A percentile compares a stretch with the other conserved stretches of the same genome.
These are phyloP conservation scores for Ophiothrix spiculata DNA, from an alignment of 35 echinoderm and acorn worm genomes.

Conservation along the genomic window DNA sequence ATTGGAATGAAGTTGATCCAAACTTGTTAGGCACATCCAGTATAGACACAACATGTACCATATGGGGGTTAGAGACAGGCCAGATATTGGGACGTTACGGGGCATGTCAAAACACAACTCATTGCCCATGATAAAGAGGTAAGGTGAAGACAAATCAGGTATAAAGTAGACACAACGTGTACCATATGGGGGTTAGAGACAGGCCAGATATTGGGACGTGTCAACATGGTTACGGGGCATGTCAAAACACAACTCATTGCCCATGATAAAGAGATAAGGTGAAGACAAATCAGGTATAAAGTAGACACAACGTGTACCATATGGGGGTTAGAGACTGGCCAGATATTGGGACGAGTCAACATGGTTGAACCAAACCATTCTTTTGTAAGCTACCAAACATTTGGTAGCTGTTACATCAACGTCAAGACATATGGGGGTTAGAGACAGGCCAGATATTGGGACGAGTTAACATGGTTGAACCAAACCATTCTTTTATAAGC, in stretches of 20 bases:
- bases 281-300: conserved; percentile 93
- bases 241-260: conserved; percentile 99
- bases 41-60: conserved; percentile 97
- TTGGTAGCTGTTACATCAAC: too few species aligned
- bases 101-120: conserved; percentile 97
- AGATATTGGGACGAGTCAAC: conserved; percentile 90
- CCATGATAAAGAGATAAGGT: conserved; percentile 94
- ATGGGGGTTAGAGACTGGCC: conserved; percentile 97
- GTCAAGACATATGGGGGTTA: conserved; percentile 91
- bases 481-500: too few species aligned
- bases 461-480: too few species aligned
- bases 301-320: conserved; percentile 98
- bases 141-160: too few species aligned
- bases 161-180: conserved; percentile 97
- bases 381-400: too few species aligned
- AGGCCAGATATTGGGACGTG: conserved; percentile 86
- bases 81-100: conserved; percentile 92
- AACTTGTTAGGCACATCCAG: conserved; percentile 93
- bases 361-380: too few species aligned
- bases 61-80: conserved; percentile 97
- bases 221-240: conserved; percentile 91
- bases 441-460: conserved; percentile 95
- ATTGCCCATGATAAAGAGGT: conserved; percentile 99
- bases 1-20: conserved; percentile 99
- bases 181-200: conserved; percentile 99